Evolutionary conservation across 2,797 vertebrate species (phyloP).

Genomic region (Labroides dimidiatus): DNA sequence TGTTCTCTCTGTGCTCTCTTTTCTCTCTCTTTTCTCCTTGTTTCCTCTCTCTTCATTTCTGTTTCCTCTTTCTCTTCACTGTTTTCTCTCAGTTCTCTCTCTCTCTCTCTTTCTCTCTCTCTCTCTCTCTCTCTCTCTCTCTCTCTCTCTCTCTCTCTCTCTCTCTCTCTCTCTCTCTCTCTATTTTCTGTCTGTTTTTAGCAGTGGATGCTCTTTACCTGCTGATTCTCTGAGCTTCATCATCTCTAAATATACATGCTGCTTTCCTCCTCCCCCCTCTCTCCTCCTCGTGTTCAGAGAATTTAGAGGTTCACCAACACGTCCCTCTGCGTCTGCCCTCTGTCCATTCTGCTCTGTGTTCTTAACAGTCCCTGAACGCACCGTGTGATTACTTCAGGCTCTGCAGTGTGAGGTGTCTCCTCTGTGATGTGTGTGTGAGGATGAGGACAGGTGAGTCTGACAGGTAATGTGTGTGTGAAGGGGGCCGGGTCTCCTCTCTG

Average conservation of each 20-base stretch:
- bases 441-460: constrained; percentile 51
- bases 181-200: too few relatives aligned
- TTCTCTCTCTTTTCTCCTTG: too few relatives aligned
- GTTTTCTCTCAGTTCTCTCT: too few relatives aligned
- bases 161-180: too few relatives aligned
- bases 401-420: constrained; percentile 12
- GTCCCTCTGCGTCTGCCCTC: constrained; percentile 49
- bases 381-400: constrained; percentile 69
- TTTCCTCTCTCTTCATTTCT: too few relatives aligned
- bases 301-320: constrained; percentile 23
- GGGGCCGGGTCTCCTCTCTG: constrained; percentile 29
- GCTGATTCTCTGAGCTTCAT: background rate
- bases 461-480: constrained; percentile 37
- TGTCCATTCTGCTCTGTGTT: constrained; percentile 48
- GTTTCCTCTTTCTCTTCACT: too few relatives aligned
- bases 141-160: too few relatives aligned
- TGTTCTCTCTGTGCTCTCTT: too few relatives aligned
- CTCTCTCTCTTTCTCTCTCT: too few relatives aligned
- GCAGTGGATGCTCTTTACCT: background rate
- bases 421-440: constrained; percentile 67
- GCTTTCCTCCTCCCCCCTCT: constrained; percentile 10
- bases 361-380: constrained; percentile 50
- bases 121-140: too few relatives aligned
- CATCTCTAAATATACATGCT: constrained; percentile 5
- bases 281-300: constrained; percentile 21